Percentiles rank a stretch among this genome's conserved stretches.
These are phyloP conservation scores for Lichenostomus cassidix DNA, from an alignment of 2,113 vertebrate genomes.

Conservation along the genomic window DNA sequence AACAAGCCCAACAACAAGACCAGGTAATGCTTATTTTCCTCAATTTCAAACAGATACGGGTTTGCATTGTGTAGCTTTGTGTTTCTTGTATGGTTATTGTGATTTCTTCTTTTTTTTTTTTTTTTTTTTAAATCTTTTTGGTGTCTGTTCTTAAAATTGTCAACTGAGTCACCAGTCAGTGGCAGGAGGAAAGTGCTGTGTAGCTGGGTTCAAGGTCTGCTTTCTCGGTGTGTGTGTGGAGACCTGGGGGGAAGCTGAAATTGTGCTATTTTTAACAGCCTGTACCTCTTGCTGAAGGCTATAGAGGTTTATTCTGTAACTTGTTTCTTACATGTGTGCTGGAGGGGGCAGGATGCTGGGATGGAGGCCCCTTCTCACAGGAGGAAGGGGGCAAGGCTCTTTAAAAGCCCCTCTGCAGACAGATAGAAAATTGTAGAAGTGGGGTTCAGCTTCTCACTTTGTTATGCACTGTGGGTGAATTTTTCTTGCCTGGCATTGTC, in stretches of 20 bases:
- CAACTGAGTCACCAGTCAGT: slow-evolving; percentile 34
- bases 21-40: slow-evolving; percentile 84
- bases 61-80: background rate
- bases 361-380: slow-evolving; percentile 4
- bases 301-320: background rate
- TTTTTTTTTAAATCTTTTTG: background rate
- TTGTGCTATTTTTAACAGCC: slow-evolving; percentile 42
- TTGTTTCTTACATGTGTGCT: background rate
- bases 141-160: background rate
- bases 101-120: background rate
- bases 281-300: slow-evolving; percentile 16
- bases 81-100: background rate
- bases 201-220: slow-evolving; percentile 35
- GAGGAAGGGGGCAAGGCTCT: background rate
- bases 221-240: background rate
- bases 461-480: background rate
- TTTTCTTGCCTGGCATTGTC: background rate
- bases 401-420: background rate
- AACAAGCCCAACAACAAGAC: slow-evolving; percentile 88
- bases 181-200: slow-evolving; percentile 1
- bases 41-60: slow-evolving; percentile 6
- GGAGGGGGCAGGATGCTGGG: background rate
- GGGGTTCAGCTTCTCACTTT: background rate
- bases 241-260: background rate
- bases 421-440: background rate